phyloP scores from a whole-genome alignment of 2,888 invertebrate species.

The Lasius fuliginosus region DNA sequence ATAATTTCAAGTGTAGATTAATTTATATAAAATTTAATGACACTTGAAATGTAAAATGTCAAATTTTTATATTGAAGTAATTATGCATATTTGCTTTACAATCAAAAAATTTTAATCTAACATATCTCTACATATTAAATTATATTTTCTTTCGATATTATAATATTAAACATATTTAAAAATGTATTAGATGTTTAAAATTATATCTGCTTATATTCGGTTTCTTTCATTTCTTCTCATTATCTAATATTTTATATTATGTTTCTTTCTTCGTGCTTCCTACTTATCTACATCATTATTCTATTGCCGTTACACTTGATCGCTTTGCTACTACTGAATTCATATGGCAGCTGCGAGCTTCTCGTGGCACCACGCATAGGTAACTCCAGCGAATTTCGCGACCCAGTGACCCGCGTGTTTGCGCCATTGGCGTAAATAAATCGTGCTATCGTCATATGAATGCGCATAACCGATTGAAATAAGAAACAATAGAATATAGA shows the following conservation, averaged over 20 bases:
- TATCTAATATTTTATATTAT: background rate
- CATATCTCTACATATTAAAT: background rate
- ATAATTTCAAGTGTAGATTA: background rate
- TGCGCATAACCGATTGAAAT: conserved; percentile 43
- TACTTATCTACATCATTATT: conserved; percentile 21
- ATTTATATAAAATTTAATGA: background rate
- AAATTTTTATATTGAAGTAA: background rate
- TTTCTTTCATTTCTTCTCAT: background rate
- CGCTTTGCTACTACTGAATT: conserved; percentile 34
- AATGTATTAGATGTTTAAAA: background rate
- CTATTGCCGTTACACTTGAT: conserved; percentile 28
- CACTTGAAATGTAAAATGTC: background rate
- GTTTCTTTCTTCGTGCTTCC: background rate
- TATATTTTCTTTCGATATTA: background rate
- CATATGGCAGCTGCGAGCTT: conserved; percentile 42
- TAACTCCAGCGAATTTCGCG: conserved; percentile 36
- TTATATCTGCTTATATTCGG: background rate
- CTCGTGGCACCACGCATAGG: background rate
- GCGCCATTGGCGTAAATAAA: conserved; percentile 48
- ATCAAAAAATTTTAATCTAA: background rate
- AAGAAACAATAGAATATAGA: conserved; percentile 23
- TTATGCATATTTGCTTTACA: background rate
- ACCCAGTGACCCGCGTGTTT: conserved; percentile 43
- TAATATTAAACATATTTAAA: background rate
- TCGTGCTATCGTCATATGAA: conserved; percentile 36